Evolutionary conservation across 2,797 vertebrate genomes (phyloP).

Genomic region (Centropyge bicolor): DNA sequence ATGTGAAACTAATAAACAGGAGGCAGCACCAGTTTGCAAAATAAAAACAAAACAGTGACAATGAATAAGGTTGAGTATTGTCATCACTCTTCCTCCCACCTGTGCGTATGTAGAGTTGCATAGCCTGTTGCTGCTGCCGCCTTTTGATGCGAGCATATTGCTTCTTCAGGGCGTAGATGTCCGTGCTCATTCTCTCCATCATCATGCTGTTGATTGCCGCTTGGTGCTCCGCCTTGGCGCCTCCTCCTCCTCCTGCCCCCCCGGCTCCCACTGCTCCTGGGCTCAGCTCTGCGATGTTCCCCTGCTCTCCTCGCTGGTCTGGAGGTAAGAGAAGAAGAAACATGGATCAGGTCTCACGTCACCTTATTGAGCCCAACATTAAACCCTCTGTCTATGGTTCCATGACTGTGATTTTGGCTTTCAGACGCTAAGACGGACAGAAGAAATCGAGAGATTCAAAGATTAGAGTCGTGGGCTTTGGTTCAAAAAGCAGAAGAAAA

Average conservation of each 20-base stretch:
- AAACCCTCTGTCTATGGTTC: not conserved
- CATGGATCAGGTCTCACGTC: not conserved
- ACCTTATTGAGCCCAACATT: not conserved
- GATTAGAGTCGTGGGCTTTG: constrained; percentile 21
- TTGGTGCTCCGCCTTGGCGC: constrained; percentile 89
- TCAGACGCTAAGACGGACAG: not conserved
- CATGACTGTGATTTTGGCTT: constrained; percentile 4
- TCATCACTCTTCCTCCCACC: constrained; percentile 79
- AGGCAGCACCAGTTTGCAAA: not conserved
- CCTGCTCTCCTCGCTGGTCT: constrained; percentile 91
- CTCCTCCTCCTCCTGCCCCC: constrained; percentile 83
- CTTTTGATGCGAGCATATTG: constrained; percentile 95
- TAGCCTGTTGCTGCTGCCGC: constrained; percentile 95
- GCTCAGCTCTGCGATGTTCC: constrained; percentile 94
- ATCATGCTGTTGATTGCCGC: constrained; percentile 99
- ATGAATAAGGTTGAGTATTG: no score
- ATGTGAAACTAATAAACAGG: not conserved
- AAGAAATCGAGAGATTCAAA: not conserved
- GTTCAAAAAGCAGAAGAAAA: not conserved
- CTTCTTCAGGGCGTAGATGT: constrained; percentile 94
- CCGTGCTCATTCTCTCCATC: constrained; percentile 98
- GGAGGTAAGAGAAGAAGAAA: constrained; percentile 11
- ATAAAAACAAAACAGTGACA: no score
- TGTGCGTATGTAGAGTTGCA: constrained; percentile 94
- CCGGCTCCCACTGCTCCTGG: constrained; percentile 93